A percentile compares a stretch with the other conserved stretches of the same genome.
These are phyloP conservation scores for Hippocampus guttulatus DNA, from an alignment of 2,113 vertebrate species.

Conservation along the genomic window DNA sequence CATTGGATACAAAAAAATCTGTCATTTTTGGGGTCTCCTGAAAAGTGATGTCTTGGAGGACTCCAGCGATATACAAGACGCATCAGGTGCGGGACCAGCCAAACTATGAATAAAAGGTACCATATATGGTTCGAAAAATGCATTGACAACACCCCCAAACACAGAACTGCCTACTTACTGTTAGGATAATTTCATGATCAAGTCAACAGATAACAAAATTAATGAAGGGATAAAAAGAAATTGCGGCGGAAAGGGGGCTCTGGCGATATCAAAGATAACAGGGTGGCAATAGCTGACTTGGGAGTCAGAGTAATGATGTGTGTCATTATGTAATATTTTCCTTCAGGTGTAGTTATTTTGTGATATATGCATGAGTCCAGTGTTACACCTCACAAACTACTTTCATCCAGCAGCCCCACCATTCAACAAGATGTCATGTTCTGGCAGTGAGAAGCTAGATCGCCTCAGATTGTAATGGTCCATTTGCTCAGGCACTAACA, in stretches of 20 bases:
- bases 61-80: too few relatives aligned
- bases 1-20: too few relatives aligned
- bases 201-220: background rate
- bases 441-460: background rate
- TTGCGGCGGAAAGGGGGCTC: background rate
- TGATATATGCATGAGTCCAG: background rate
- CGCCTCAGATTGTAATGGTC: constrained; percentile 10
- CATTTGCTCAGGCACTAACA: constrained; percentile 3
- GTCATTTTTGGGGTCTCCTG: too few relatives aligned
- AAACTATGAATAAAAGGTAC: too few relatives aligned
- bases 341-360: background rate
- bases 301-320: background rate
- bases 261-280: background rate
- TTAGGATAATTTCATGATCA: background rate
- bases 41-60: too few relatives aligned
- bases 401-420: background rate
- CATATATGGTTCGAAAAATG: too few relatives aligned
- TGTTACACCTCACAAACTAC: background rate
- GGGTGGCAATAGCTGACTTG: background rate
- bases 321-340: constrained; percentile 3
- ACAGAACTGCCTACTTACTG: background rate
- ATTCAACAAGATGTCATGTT: background rate
- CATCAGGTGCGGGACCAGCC: too few relatives aligned
- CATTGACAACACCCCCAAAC: too few relatives aligned
- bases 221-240: background rate